Evolutionary conservation across 2,888 invertebrate genomes (phyloP).

Genomic region (Agrenia bidenticulata): DNA sequence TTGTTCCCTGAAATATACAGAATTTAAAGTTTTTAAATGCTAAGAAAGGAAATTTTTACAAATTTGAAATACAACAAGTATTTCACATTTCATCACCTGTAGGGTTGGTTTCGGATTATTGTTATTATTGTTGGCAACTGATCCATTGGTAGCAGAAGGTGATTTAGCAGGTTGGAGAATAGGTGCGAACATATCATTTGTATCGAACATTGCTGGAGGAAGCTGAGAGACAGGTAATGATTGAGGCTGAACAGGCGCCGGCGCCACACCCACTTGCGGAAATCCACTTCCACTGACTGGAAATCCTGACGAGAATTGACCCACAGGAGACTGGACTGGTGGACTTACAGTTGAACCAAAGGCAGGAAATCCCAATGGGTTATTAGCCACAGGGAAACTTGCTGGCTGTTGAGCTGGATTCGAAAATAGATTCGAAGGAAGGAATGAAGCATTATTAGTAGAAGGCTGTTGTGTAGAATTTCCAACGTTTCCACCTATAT

Average conservation of each 20-base stretch:
- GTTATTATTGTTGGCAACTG: constrained; percentile 47
- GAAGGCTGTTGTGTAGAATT: no score
- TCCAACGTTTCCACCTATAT: constrained; percentile 29
- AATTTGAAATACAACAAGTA: background rate
- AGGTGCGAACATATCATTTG: constrained; percentile 28
- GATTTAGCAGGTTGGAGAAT: constrained; percentile 34
- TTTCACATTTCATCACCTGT: no score
- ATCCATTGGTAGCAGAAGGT: constrained; percentile 24
- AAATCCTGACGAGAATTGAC: constrained; percentile 16
- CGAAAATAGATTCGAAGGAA: constrained; percentile 7
- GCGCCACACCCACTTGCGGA: constrained; percentile 24
- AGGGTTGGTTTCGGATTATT: constrained; percentile 48
- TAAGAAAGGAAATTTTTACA: background rate
- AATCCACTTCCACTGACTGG: constrained; percentile 25
- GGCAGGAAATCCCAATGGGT: constrained; percentile 34
- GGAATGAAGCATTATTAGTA: constrained; percentile 12
- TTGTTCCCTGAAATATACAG: constrained; percentile 45
- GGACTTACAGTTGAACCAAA: constrained; percentile 20
- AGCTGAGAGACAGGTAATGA: constrained; percentile 25
- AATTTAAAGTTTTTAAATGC: no score
- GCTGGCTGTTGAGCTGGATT: constrained; percentile 29
- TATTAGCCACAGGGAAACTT: constrained; percentile 32
- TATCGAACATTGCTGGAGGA: constrained; percentile 23
- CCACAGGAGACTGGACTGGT: constrained; percentile 35
- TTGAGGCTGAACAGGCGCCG: constrained; percentile 30